Percentiles rank a stretch among this genome's conserved stretches.
Conservation (phyloP, 2,113 vertebrate genomes). For the Stigmatopora argus region DNA sequence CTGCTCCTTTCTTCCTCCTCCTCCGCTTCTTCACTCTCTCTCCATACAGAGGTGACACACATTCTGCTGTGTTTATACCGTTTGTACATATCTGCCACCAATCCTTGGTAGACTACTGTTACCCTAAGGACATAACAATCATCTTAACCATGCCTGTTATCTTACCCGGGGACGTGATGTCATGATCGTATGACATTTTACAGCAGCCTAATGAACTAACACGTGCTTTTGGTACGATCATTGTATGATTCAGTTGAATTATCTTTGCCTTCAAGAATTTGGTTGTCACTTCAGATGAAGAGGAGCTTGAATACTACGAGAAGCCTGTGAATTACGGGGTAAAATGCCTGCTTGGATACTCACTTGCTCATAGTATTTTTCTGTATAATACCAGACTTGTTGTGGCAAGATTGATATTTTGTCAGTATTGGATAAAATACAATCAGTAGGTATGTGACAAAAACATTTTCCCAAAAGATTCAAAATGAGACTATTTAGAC, state of each 20-base stretch:
- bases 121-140: not conserved
- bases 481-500: too few species aligned
- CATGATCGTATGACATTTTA: not conserved
- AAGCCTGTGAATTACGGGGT: slow-evolving; percentile 46
- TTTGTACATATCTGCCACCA: slow-evolving; percentile 11
- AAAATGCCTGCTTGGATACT: slow-evolving; percentile 43
- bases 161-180: not conserved
- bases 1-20: slow-evolving; percentile 79
- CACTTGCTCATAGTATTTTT: slow-evolving; percentile 8
- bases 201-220: slow-evolving; percentile 4
- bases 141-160: slow-evolving; percentile 3
- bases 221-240: not conserved
- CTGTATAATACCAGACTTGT: not conserved
- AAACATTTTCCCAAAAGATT: too few species aligned
- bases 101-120: not conserved
- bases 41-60: slow-evolving; percentile 83
- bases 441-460: too few species aligned
- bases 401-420: not conserved
- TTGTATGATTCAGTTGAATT: slow-evolving; percentile 24
- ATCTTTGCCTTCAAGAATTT: slow-evolving; percentile 46
- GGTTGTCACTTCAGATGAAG: slow-evolving; percentile 40
- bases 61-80: slow-evolving; percentile 37
- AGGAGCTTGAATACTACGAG: slow-evolving; percentile 48
- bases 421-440: not conserved
- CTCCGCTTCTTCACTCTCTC: slow-evolving; percentile 78